A percentile compares a stretch with the other conserved stretches of the same genome.
These are phyloP conservation scores for Oncorhynchus masou DNA, from an alignment of 2,113 vertebrate genomes.

Conservation along the genomic window DNA sequence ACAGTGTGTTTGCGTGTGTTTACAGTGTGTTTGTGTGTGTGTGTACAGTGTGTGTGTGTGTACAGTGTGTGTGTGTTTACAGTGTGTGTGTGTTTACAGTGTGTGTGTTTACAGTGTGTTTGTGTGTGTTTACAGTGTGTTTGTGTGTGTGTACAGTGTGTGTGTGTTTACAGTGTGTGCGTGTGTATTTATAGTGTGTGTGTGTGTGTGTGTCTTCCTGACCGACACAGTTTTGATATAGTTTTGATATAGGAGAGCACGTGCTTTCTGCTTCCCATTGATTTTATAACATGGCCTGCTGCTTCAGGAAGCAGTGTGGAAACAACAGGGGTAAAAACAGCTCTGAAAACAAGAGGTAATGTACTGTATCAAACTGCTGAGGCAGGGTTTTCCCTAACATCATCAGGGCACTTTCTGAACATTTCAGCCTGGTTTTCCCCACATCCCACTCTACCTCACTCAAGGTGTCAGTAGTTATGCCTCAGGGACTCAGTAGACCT, in stretches of 20 bases:
- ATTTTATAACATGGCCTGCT: conserved; percentile 7
- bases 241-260: neutral
- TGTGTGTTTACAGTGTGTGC: neutral
- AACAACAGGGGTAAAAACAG: neutral
- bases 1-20: neutral
- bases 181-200: neutral
- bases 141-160: neutral
- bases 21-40: conserved; percentile 1
- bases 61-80: too few species aligned
- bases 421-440: neutral
- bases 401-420: neutral
- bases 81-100: neutral
- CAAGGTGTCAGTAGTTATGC: neutral
- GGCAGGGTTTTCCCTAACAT: neutral
- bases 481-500: neutral
- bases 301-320: conserved; percentile 5
- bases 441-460: too few species aligned
- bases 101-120: too few species aligned
- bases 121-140: neutral
- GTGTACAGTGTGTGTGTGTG: too few species aligned
- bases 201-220: conserved; percentile 1
- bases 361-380: conserved; percentile 6
- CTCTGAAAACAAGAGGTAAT: neutral
- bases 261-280: neutral
- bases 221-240: neutral